Evolutionary conservation across 2,797 vertebrate genomes (phyloP), one percentile per base, ranked within the genome.

Genomic region (Podargus strigoides): DNA sequence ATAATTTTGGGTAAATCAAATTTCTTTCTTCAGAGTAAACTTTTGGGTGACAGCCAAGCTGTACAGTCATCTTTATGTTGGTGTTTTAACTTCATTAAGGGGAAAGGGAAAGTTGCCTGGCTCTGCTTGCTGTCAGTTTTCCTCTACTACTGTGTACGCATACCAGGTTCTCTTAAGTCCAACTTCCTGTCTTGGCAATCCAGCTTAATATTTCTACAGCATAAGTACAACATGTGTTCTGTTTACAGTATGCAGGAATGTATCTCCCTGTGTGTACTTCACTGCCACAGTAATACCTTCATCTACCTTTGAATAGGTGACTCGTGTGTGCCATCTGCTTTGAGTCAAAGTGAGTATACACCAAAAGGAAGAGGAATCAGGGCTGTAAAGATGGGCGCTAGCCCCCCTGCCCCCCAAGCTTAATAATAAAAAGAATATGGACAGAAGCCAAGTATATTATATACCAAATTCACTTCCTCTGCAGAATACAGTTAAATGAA

Each of bases 391-490:
- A 89, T 92, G 91, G 83, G 79, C 73, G 70, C 78, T 83, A 49
- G 50, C 28, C 26, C 46, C 42, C 55, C 47, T 55, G 19, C 10
- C 44, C 60, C 21, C 32, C 49, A 20, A 8, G 15, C 55, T 69
- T 89, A 78, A 86, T 86, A 94, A 95, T 86, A 88, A 95, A 89
- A 79, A 79, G 14, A 92, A 78, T 89, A 88, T 94, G 97, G 85
- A 84, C 55, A 34, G 49, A 89, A 94, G 96, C 96, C 94, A 95
- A 93, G 55, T 93, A 63, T 90, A 66, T 93, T 93, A 85, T 93
- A 81, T 89, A 96, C 94, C 91, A 91, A 93, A 97, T 96, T 97
- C 69, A 94, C 97, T 98, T 98, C 96, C 97, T 97, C 88, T 88
- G 53, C 83, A 96, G 92, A 96, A 93, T 74, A 60, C 56, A 88